Base-by-base conservation (phyloP, 2,888 invertebrate species). In the Plebejus anna region DNA sequence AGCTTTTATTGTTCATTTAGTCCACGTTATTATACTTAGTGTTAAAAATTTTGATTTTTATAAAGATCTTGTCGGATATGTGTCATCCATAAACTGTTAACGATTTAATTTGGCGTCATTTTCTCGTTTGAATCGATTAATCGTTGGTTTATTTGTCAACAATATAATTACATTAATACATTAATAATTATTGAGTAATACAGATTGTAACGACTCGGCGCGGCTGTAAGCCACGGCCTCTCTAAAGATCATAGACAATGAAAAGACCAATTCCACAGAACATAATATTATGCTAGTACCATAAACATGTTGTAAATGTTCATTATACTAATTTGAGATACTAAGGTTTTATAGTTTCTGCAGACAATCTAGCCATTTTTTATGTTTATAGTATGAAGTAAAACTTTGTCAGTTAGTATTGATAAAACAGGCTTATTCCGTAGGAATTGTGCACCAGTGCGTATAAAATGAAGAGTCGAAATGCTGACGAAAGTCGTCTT, bases 1-100 rank as follows among this genome's bases (percentile, higher is more conserved):
- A 80, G 81, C 81, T 81, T 82, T 84, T 86, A 82, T 85, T 84
- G 81, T 83, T 85, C 83, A 81, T 81, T 84, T 82, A 84, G 81
- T 81, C 83, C 83, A 80, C 82, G 82, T 82, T 81, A 59, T 61
- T 72, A 79, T 76, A 71, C 73, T 79, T 75, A 70, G 70, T 75
- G 61, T 75, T 77, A 77, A 76, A 77, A 42, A 61, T 76, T 59
- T 76, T 51, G 55, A 73, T 73, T 73, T 73, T 32, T 73, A 51
- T 73, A 73, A 73, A 55, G 55, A 55, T 72, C 72, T 76, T 76
- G 76, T 76, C 76, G 61, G 57, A 73, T 73, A 73, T 71, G 55
- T 71, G 76, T 70, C 72, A 72, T 59, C 71, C 55, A 42, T 72
- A n/a, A 22, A 38, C 36, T 42, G 47, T 72, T 66, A 36, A 66